Evolutionary conservation across 2,797 vertebrate species (phyloP).

Genomic region (Hoplostethus mediterraneus): DNA sequence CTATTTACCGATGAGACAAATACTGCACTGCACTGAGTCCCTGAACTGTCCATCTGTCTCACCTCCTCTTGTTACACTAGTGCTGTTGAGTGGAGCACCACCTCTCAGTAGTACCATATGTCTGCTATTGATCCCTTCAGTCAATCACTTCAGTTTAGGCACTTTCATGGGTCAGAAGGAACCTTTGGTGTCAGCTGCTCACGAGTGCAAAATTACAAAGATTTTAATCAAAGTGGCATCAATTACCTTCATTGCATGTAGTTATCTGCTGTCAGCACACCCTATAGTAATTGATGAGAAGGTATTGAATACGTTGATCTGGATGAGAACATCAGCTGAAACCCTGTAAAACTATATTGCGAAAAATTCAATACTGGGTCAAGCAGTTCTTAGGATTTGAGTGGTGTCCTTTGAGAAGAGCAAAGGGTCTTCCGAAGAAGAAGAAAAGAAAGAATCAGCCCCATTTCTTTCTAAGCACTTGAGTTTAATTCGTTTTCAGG

Average conservation of each 20-base stretch:
- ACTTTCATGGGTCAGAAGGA: conserved; percentile 52
- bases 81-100: conserved; percentile 30
- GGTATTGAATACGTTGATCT: conserved; percentile 37
- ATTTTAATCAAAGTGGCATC: conserved; percentile 72
- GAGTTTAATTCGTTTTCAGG: too few species aligned
- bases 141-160: conserved; percentile 58
- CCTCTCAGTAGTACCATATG: conserved; percentile 70
- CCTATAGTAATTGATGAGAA: conserved; percentile 50
- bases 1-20: too few species aligned
- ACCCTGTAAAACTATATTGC: conserved; percentile 8
- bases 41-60: conserved; percentile 48
- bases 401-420: conserved; percentile 35
- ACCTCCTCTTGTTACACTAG: conserved; percentile 47
- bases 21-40: too few species aligned
- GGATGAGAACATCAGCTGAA: too few species aligned
- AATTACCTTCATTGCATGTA: conserved; percentile 68
- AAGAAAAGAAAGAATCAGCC: too few species aligned
- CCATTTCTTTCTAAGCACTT: too few species aligned
- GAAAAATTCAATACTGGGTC: conserved; percentile 17
- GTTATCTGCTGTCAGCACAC: conserved; percentile 51
- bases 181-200: conserved; percentile 66
- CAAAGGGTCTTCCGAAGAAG: conserved; percentile 14
- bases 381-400: conserved; percentile 34
- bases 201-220: conserved; percentile 62
- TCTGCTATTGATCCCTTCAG: conserved; percentile 69